These are phyloP conservation scores for Teleogryllus occipitalis DNA, from an alignment of 1,140 invertebrate genomes.

Conservation along the genomic window DNA sequence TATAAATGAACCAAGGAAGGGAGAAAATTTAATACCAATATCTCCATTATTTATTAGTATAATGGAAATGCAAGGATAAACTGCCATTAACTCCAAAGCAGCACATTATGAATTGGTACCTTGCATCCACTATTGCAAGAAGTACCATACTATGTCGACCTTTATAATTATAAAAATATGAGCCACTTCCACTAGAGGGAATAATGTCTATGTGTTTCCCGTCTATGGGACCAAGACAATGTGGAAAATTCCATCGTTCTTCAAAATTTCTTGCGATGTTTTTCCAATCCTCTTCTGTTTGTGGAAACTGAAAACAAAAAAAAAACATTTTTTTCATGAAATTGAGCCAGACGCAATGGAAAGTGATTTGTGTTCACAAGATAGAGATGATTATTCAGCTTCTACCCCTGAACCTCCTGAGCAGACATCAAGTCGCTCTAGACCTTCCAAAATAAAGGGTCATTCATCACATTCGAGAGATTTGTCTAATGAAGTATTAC, in stretches of 20 bases:
- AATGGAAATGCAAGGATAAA: too few species aligned
- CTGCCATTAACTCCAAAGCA: neutral
- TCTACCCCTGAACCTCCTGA: neutral
- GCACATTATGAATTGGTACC: neutral
- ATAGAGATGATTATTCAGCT: too few species aligned
- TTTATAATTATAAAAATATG: too few species aligned
- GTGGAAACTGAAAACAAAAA: constrained; percentile 1
- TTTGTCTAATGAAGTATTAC: neutral
- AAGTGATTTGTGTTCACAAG: too few species aligned
- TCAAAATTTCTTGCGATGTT: neutral
- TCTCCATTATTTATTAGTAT: too few species aligned
- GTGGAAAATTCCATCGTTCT: too few species aligned
- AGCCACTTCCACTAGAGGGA: too few species aligned
- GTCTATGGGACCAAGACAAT: neutral
- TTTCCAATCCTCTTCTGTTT: neutral
- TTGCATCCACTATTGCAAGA: too few species aligned
- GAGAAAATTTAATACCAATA: too few species aligned
- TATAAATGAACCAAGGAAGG: too few species aligned
- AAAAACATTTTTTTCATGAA: neutral
- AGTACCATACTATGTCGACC: neutral
- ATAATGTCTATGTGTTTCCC: neutral
- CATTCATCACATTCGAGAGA: neutral
- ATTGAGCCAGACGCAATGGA: neutral
- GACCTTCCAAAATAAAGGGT: neutral
- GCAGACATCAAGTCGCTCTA: neutral